phyloP scores from a whole-genome alignment of 2,113 vertebrate species.

The Dunckerocampus dactyliophorus region DNA sequence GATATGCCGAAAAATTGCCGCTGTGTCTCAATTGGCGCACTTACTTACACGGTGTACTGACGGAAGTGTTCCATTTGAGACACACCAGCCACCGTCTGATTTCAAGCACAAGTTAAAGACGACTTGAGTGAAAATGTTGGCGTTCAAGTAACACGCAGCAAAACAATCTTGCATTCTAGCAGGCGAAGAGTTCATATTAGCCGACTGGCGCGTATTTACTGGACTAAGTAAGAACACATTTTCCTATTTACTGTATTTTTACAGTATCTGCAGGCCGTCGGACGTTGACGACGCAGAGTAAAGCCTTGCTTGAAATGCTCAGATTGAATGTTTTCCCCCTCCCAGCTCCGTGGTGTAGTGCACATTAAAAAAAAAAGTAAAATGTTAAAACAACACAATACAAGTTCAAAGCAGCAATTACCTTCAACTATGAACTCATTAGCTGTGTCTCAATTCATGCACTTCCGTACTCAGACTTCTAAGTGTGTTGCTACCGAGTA shows the following conservation, averaged over 20 bases:
- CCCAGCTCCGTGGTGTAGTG: conserved; percentile 55
- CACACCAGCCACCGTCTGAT: no score
- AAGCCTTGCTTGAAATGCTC: neutral
- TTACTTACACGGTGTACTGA: no score
- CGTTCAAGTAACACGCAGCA: no score
- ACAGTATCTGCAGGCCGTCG: neutral
- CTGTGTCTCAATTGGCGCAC: no score
- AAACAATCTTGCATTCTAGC: neutral
- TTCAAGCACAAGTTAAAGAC: no score
- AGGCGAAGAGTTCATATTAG: neutral
- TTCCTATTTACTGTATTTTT: neutral
- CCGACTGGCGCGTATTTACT: neutral
- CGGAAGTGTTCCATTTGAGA: no score
- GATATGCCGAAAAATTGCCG: no score
- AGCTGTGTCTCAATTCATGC: no score
- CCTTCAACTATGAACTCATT: conserved; percentile 66
- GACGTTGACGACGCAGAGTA: neutral
- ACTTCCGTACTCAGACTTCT: no score
- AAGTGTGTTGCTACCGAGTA: no score
- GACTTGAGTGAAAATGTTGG: no score
- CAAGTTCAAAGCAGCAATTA: conserved; percentile 78
- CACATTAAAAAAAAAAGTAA: conserved; percentile 65
- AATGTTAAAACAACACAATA: neutral
- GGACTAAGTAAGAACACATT: neutral
- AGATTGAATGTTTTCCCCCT: neutral